These are phyloP conservation scores for Amiota mariae DNA, from an alignment of 2,888 invertebrate genomes.

Conservation along the genomic window DNA sequence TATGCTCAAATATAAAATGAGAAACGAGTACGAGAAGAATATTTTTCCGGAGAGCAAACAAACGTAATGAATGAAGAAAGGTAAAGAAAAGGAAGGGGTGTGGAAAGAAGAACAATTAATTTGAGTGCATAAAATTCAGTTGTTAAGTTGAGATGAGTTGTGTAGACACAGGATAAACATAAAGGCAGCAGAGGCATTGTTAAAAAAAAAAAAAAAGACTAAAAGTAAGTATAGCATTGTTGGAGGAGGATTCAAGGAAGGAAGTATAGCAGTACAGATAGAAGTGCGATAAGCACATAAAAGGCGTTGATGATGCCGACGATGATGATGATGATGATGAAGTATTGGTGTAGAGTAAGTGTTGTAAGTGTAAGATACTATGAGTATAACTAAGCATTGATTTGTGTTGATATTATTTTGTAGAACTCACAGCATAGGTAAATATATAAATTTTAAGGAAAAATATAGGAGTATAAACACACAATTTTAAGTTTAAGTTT, in stretches of 20 bases:
- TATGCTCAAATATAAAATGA: conserved; percentile 29
- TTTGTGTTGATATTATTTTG: no score
- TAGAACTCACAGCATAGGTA: no score
- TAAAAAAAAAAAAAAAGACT: not conserved
- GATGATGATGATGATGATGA: no score
- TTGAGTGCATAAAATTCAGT: conserved; percentile 53
- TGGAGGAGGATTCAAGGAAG: not conserved
- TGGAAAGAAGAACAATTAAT: conserved; percentile 54
- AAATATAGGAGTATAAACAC: no score
- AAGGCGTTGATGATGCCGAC: no score
- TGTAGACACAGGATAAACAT: conserved; percentile 21
- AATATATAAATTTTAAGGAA: no score
- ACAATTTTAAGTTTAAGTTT: no score
- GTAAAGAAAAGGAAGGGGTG: not conserved
- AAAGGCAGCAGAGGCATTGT: not conserved
- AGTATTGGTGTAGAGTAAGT: no score
- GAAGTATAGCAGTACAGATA: not conserved
- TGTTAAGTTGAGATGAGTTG: conserved; percentile 30
- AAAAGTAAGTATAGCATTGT: not conserved
- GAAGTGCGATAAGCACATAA: no score
- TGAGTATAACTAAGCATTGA: no score
- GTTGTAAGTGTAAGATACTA: no score
- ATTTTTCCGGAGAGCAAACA: not conserved
- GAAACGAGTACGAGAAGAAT: not conserved
- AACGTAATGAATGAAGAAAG: not conserved